phyloP scores from a whole-genome alignment of 2,113 vertebrate species.

The Eublepharis macularius region DNA sequence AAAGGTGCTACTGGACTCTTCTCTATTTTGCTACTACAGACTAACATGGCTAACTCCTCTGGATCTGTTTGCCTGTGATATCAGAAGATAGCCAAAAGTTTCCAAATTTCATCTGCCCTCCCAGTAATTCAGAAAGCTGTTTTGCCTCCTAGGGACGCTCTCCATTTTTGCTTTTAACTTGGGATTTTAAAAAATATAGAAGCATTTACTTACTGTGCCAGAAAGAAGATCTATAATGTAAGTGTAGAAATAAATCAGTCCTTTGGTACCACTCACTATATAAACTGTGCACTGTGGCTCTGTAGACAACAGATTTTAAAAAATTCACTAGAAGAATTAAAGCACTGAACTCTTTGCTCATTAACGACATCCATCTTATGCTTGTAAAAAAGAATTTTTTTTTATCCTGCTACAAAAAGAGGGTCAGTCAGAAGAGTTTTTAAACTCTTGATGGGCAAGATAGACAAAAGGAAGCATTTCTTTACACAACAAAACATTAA shows the following conservation, averaged over 20 bases:
- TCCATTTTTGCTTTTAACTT: not conserved
- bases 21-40: too few relatives aligned
- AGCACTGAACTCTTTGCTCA: not conserved
- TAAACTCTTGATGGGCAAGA: too few relatives aligned
- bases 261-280: conserved; percentile 63
- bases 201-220: conserved; percentile 82
- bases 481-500: too few relatives aligned
- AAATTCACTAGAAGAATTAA: conserved; percentile 1
- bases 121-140: not conserved
- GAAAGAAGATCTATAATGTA: conserved; percentile 89
- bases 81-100: too few relatives aligned
- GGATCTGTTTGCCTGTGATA: too few relatives aligned
- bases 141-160: not conserved
- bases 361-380: not conserved
- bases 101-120: too few relatives aligned
- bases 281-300: conserved; percentile 80
- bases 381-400: too few relatives aligned
- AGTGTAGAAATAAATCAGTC: conserved; percentile 85
- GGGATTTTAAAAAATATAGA: not conserved
- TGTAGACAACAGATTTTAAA: conserved; percentile 63
- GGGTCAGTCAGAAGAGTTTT: not conserved
- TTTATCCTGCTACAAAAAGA: not conserved
- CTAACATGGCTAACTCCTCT: too few relatives aligned
- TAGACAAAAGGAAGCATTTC: too few relatives aligned
- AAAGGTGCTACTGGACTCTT: too few relatives aligned